Conservation (phyloP, 1,140 invertebrate species). For the Drosophila lini region DNA sequence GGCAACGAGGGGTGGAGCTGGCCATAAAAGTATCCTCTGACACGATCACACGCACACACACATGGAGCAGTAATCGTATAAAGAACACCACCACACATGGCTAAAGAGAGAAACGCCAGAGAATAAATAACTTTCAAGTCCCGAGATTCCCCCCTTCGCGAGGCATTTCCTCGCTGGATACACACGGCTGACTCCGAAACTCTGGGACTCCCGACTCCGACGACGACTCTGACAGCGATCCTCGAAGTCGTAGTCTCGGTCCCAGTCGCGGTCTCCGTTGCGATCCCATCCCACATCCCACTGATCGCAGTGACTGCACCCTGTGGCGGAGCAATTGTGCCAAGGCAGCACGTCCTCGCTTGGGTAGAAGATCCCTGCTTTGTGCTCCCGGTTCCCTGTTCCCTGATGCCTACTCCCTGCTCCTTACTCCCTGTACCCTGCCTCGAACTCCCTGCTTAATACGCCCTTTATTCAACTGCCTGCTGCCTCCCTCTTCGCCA, state of each 20-base stretch:
- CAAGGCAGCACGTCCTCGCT: constrained; percentile 71
- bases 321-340: constrained; percentile 75
- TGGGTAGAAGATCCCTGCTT: constrained; percentile 45
- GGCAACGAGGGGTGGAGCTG: constrained; percentile 16
- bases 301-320: constrained; percentile 59
- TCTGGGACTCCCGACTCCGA: constrained; percentile 11
- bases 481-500: not conserved
- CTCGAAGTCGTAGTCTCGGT: constrained; percentile 9
- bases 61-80: not conserved
- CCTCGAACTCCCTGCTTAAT: constrained; percentile 4
- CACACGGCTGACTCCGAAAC: constrained; percentile 70
- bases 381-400: not conserved
- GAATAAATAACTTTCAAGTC: constrained; percentile 73
- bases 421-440: not conserved
- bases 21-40: constrained; percentile 80
- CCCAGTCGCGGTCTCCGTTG: constrained; percentile 21
- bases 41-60: constrained; percentile 30
- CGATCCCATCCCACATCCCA: constrained; percentile 26
- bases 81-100: constrained; percentile 3
- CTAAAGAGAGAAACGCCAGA: constrained; percentile 40
- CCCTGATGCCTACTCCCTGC: not conserved
- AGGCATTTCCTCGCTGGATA: constrained; percentile 59
- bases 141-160: constrained; percentile 57
- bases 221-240: constrained; percentile 26
- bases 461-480: constrained; percentile 7